These are phyloP conservation scores for Cyclina sinensis DNA, from an alignment of 1,140 invertebrate species.

Conservation along the genomic window DNA sequence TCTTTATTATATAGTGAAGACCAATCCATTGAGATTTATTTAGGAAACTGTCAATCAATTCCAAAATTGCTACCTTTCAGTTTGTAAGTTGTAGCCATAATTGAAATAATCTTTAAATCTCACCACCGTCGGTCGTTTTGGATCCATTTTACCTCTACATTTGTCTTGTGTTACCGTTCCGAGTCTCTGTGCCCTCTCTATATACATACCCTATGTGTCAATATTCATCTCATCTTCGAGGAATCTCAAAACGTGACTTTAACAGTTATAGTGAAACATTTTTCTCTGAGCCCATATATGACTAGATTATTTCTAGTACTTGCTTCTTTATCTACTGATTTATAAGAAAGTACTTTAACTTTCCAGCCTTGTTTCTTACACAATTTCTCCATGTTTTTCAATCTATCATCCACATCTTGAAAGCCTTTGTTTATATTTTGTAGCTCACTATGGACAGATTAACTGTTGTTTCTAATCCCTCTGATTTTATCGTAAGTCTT, in stretches of 20 bases:
- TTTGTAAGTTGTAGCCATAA: slow-evolving; percentile 2
- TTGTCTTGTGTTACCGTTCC: background rate
- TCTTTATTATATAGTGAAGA: slow-evolving; percentile 29
- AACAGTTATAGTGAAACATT: background rate
- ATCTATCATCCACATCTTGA: background rate
- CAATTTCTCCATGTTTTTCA: background rate
- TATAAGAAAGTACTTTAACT: slow-evolving; percentile 8
- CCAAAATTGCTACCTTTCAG: too few relatives aligned
- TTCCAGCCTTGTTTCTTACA: background rate
- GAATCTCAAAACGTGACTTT: background rate
- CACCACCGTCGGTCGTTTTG: slow-evolving; percentile 24
- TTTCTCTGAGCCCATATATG: slow-evolving; percentile 38
- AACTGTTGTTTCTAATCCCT: background rate
- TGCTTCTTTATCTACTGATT: slow-evolving; percentile 48
- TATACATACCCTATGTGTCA: background rate
- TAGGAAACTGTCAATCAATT: slow-evolving; percentile 43
- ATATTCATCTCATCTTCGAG: slow-evolving; percentile 39
- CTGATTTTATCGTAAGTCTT: slow-evolving; percentile 39
- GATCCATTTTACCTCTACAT: too few relatives aligned
- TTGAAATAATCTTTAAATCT: slow-evolving; percentile 41
- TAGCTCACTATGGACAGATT: background rate
- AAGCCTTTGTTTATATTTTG: slow-evolving; percentile 25
- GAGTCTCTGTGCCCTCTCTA: slow-evolving; percentile 42
- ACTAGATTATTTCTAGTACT: slow-evolving; percentile 47
- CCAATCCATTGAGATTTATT: slow-evolving; percentile 8